Evolutionary conservation across 1,140 invertebrate genomes (phyloP).

Genomic region (Macrotrachela quadricornifera): DNA sequence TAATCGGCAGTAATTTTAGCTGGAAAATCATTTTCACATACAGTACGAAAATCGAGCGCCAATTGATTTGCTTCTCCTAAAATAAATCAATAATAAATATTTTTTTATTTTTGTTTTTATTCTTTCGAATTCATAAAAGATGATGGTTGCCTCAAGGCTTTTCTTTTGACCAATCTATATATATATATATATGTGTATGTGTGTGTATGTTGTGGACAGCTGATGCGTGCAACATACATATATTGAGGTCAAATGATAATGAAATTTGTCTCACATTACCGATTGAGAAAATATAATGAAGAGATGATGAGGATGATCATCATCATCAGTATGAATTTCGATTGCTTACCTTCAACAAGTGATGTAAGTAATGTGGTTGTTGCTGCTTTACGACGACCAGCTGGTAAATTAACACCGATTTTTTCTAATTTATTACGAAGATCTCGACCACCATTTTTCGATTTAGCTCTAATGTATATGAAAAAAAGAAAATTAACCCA

Average conservation of each 20-base stretch:
- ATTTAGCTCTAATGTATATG: conserved; percentile 62
- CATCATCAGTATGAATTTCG: conserved; percentile 14
- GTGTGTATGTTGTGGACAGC: too few relatives aligned
- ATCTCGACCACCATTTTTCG: conserved; percentile 89
- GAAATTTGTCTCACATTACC: too few relatives aligned
- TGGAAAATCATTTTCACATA: conserved; percentile 95
- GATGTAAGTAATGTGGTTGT: conserved; percentile 93
- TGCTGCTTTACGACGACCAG: conserved; percentile 87
- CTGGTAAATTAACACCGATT: conserved; percentile 87
- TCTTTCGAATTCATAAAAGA: neutral
- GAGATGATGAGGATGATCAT: neutral
- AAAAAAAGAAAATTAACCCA: neutral
- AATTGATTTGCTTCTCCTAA: conserved; percentile 88
- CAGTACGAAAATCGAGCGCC: conserved; percentile 90
- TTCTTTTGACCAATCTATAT: neutral
- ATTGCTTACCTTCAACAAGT: conserved; percentile 71
- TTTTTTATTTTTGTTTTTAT: neutral
- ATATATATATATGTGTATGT: neutral
- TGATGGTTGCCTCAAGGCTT: neutral
- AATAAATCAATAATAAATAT: conserved; percentile 14
- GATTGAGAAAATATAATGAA: neutral
- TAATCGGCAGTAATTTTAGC: conserved; percentile 83
- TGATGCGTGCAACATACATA: too few relatives aligned
- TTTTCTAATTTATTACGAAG: conserved; percentile 90
- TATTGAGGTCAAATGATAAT: too few relatives aligned